Base-by-base conservation (phyloP, 92 coral and sea anemone genomes). In the Phenganax marumi region DNA sequence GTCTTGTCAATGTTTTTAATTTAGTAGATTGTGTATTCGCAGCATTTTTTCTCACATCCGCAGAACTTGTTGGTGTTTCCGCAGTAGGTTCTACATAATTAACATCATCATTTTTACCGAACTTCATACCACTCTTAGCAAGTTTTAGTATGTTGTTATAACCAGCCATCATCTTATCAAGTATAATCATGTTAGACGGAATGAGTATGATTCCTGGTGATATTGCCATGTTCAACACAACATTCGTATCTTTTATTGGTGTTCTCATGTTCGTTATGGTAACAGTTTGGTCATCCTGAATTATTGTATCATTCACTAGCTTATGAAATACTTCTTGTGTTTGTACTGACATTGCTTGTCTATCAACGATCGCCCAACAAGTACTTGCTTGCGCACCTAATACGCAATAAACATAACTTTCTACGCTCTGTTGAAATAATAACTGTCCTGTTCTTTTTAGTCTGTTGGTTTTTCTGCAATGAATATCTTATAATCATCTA, bases 401-500 rank as follows among this genome's bases (percentile, higher is more conserved):
- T 33, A 33, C 43, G 4, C 43, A 33, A 4, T 33, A 4, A 33
- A 33, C 43, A 23, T 58, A 58, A 58, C 65, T 58, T 58, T 58
- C 65, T 58, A 58, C 65, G 65, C 65, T 58, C 14, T 58, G 65
- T 58, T 58, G 4, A 18, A 58, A 58, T 58, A 58, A 23, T 58
- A 58, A 58, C 23, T 58, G 65, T 2, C 65, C 43, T 33, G 43
- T 4, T 33, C 43, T 33, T 33, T 1, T 33, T 33, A 33, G 43
- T 33, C 43, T 4, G 23, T 58, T 58, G 65, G 14, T 18, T 58
- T 58, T 0, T 3, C 14, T 18, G 65, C 65, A 23, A 58, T 58
- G 18, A 58, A 58, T 14, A 58, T 8, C 23, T 58, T 58, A 18
- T 58, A 58, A 58, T 58, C 65, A 18, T 58, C 23, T 8, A 58